phyloP scores from a whole-genome alignment of 2,797 vertebrate genomes.

The Balearica regulorum region DNA sequence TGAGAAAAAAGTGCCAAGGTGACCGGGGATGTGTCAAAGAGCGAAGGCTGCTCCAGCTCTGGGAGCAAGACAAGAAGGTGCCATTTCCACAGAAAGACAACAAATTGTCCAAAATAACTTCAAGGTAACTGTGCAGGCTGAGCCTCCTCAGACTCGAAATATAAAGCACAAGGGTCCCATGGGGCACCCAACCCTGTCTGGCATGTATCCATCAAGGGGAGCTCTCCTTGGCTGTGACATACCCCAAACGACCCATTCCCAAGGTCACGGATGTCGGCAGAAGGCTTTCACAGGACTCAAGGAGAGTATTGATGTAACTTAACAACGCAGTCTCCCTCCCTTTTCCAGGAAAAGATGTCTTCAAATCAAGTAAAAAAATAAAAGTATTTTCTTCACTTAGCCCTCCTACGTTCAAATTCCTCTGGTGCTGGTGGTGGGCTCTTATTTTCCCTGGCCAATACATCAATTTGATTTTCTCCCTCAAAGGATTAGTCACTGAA shows the following conservation, averaged over 20 bases:
- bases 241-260: neutral
- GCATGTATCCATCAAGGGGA: fast-evolving
- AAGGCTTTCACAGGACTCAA: neutral
- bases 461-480: conserved; percentile 5
- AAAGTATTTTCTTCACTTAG: neutral
- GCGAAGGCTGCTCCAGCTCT: neutral
- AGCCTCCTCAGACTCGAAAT: neutral
- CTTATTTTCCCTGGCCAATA: neutral
- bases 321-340: neutral
- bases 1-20: neutral
- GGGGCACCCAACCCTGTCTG: neutral
- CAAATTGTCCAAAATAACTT: neutral
- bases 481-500: conserved; percentile 13
- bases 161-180: neutral
- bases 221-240: neutral
- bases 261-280: neutral
- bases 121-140: neutral
- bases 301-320: neutral
- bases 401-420: neutral
- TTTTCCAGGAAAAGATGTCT: neutral
- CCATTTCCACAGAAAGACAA: neutral
- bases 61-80: neutral
- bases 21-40: neutral
- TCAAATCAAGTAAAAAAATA: neutral
- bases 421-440: neutral